Evolutionary conservation across 2,113 vertebrate species (phyloP).

Genomic region (Nicator chloris): DNA sequence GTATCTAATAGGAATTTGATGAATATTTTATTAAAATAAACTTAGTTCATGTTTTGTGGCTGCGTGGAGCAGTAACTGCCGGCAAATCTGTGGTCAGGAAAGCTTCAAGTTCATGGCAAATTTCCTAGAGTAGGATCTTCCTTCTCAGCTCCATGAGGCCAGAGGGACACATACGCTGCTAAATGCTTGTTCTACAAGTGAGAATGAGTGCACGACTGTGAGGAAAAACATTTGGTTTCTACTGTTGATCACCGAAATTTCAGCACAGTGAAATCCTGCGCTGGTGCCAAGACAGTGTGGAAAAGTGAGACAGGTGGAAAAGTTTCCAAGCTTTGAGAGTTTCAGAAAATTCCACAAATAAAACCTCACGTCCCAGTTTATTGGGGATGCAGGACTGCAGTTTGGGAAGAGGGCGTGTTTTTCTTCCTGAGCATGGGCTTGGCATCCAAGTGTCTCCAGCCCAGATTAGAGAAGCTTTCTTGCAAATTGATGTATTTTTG

Average conservation of each 20-base stretch:
- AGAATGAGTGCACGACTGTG: not conserved
- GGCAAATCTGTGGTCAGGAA: not conserved
- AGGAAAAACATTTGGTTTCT: not conserved
- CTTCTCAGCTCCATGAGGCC: not conserved
- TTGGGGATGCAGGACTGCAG: not conserved
- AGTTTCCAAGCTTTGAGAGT: not conserved
- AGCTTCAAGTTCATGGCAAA: not conserved
- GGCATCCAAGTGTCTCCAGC: not conserved
- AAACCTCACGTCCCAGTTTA: not conserved
- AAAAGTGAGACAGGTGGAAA: not conserved
- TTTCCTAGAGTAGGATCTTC: not conserved
- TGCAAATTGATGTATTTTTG: not conserved
- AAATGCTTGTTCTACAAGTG: not conserved
- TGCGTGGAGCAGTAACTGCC: not conserved
- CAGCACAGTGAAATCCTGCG: not conserved
- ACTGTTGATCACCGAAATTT: not conserved
- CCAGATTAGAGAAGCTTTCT: not conserved
- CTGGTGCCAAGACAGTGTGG: not conserved
- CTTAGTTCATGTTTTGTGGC: not conserved
- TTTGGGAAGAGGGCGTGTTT: not conserved
- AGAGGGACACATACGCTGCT: not conserved
- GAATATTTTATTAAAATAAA: constrained; percentile 1
- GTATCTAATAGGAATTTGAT: not conserved
- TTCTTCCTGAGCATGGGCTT: not conserved
- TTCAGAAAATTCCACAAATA: not conserved